These are phyloP conservation scores for Tenualosa thibaudeaui DNA, from an alignment of 2,797 vertebrate genomes.

Conservation along the genomic window DNA sequence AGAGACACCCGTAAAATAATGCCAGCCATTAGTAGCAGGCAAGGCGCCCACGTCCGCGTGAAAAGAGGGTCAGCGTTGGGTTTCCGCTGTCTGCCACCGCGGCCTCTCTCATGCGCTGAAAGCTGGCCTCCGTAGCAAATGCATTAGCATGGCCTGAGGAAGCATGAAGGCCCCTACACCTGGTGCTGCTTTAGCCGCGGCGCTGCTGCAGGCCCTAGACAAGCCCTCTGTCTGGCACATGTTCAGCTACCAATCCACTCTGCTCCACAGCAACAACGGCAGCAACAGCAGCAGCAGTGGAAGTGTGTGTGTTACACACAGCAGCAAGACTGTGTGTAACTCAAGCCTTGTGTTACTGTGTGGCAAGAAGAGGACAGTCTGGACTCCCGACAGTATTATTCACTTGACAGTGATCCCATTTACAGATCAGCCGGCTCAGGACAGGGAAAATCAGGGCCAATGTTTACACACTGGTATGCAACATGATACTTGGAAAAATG, in stretches of 20 bases:
- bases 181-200: slow-evolving; percentile 64
- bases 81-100: not conserved
- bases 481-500: not conserved
- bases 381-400: slow-evolving; percentile 7
- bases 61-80: not conserved
- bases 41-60: not conserved
- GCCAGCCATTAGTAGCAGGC: not conserved
- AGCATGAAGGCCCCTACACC: slow-evolving; percentile 70
- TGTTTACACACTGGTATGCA: slow-evolving; percentile 22
- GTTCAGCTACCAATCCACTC: not conserved
- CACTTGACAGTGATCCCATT: slow-evolving; percentile 33
- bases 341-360: slow-evolving; percentile 29
- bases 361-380: slow-evolving; percentile 22
- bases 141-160: slow-evolving; percentile 64
- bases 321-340: slow-evolving; percentile 38
- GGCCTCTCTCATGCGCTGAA: not conserved
- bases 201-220: slow-evolving; percentile 39
- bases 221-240: not conserved
- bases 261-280: slow-evolving; percentile 22
- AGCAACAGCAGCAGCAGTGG: slow-evolving; percentile 41
- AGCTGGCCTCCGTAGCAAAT: slow-evolving; percentile 67
- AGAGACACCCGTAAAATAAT: not conserved
- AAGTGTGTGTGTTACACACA: not conserved
- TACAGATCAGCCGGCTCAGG: slow-evolving; percentile 28
- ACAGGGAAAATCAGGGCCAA: slow-evolving; percentile 22